Evolutionary conservation across 2,888 invertebrate genomes (phyloP).

Genomic region (Drosophila testacea): DNA sequence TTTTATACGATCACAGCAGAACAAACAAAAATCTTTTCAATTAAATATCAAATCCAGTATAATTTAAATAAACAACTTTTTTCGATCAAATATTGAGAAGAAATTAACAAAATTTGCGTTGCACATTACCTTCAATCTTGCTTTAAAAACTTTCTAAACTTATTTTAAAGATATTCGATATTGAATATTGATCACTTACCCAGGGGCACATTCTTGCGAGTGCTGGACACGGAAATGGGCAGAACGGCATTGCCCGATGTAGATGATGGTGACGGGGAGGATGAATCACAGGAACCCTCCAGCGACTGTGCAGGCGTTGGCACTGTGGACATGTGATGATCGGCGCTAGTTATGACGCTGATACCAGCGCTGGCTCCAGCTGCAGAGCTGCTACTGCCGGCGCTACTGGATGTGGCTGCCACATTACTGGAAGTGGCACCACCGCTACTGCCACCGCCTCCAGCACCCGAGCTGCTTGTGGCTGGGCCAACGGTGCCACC

Average conservation of each 20-base stretch:
- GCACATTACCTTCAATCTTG: no score
- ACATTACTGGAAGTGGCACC: conserved; percentile 45
- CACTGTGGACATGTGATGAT: conserved; percentile 84
- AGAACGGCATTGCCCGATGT: conserved; percentile 83
- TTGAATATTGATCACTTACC: conserved; percentile 72
- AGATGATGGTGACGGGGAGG: conserved; percentile 88
- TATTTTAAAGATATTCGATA: not conserved
- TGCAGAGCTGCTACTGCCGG: conserved; percentile 39
- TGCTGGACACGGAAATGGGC: conserved; percentile 83
- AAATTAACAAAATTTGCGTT: not conserved
- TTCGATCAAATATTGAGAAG: not conserved
- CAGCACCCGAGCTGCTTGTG: conserved; percentile 53
- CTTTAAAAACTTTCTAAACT: not conserved
- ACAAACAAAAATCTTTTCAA: not conserved
- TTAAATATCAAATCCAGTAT: not conserved
- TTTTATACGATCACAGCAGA: no score
- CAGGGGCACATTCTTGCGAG: conserved; percentile 85
- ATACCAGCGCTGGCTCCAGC: conserved; percentile 39
- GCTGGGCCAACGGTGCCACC: conserved; percentile 54
- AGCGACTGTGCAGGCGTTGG: conserved; percentile 85
- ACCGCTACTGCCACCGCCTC: conserved; percentile 34
- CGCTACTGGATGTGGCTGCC: conserved; percentile 43
- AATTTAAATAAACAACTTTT: not conserved
- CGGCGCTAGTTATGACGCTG: conserved; percentile 84
- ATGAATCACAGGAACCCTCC: conserved; percentile 87